These are phyloP conservation scores for Ricordea florida DNA, from an alignment of 92 coral and sea anemone genomes.

Conservation along the genomic window DNA sequence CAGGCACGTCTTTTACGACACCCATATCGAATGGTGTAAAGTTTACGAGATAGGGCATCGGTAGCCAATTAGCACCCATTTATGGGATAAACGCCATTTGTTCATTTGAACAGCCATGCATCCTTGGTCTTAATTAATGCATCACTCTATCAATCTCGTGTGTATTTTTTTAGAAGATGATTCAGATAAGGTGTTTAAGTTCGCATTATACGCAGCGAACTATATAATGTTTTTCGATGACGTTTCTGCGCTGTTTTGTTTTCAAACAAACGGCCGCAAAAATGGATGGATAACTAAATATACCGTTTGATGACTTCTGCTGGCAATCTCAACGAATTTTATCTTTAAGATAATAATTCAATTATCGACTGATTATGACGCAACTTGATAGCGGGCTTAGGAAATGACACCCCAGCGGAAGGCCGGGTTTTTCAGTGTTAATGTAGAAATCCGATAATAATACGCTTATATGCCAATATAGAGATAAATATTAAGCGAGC, in stretches of 20 bases:
- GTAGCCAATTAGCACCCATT: constrained; percentile 75
- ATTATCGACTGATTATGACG: constrained; percentile 42
- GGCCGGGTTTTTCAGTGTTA: no score
- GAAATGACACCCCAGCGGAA: no score
- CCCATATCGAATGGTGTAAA: constrained; percentile 22
- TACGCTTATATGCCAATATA: neutral
- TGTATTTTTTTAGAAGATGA: constrained; percentile 49
- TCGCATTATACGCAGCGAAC: constrained; percentile 41
- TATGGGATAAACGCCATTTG: constrained; percentile 55
- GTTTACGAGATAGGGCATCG: constrained; percentile 40
- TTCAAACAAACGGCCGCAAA: constrained; percentile 46
- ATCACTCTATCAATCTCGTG: constrained; percentile 39
- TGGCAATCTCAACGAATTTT: constrained; percentile 1
- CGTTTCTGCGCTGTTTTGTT: constrained; percentile 32
- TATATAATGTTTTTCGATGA: neutral
- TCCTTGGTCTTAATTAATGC: constrained; percentile 65
- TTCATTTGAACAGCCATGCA: constrained; percentile 44
- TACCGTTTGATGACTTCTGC: no score
- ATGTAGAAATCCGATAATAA: constrained; percentile 3
- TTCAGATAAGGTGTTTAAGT: constrained; percentile 64
- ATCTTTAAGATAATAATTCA: constrained; percentile 23
- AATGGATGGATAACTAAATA: neutral
- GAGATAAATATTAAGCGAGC: constrained; percentile 8
- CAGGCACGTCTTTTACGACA: no score
- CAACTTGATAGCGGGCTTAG: constrained; percentile 12